phyloP scores from a whole-genome alignment of 92 coral and sea anemone genomes.

The Pocillopora meandrina region DNA sequence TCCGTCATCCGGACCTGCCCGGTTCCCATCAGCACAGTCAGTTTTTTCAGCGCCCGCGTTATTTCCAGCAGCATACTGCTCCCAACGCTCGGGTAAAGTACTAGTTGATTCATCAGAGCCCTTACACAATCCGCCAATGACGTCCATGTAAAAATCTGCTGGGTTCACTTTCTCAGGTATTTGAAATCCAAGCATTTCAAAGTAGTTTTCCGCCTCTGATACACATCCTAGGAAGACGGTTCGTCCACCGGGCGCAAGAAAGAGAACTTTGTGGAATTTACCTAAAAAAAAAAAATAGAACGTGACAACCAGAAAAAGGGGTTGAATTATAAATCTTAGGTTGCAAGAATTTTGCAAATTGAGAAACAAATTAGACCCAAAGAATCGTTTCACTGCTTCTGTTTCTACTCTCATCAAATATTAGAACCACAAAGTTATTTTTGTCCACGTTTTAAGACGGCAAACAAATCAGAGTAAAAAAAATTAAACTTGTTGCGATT shows the following conservation, averaged over 20 bases:
- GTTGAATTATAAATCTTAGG: too few species aligned
- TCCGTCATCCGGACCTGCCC: too few species aligned
- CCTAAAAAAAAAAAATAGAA: conserved; percentile 37
- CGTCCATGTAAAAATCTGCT: conserved; percentile 92
- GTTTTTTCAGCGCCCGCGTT: background rate
- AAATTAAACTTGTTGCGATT: background rate
- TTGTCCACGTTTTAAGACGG: too few species aligned
- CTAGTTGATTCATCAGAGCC: background rate
- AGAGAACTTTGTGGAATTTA: conserved; percentile 78
- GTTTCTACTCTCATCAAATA: too few species aligned
- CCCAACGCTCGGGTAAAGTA: background rate
- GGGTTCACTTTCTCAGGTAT: conserved; percentile 85
- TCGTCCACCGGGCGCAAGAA: conserved; percentile 87
- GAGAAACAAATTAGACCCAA: too few species aligned
- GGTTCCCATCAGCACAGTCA: too few species aligned
- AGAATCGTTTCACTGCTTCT: too few species aligned
- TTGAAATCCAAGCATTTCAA: conserved; percentile 53
- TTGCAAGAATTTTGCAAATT: too few species aligned
- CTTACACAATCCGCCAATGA: conserved; percentile 64
- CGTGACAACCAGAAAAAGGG: too few species aligned
- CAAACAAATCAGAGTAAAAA: background rate
- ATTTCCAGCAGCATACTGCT: background rate
- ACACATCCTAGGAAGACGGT: conserved; percentile 88
- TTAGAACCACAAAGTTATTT: too few species aligned
- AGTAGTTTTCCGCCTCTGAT: conserved; percentile 66